phyloP scores from a whole-genome alignment of 2,888 invertebrate genomes.

The Deladenus siricidicola region DNA sequence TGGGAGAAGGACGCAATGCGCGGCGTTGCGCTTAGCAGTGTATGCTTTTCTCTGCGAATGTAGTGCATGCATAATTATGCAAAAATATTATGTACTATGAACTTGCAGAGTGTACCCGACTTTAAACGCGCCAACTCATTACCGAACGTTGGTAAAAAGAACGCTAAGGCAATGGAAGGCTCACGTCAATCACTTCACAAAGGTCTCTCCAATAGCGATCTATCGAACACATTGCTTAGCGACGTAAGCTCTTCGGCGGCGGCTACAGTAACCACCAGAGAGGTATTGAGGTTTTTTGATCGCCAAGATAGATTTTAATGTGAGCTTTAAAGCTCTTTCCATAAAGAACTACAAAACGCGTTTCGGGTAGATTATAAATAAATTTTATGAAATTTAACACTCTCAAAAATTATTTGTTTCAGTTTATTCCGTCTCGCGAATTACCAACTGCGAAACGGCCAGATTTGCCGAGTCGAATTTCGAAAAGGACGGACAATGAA shows the following conservation, averaged over 20 bases:
- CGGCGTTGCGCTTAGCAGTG: slow-evolving; percentile 5
- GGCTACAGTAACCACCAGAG: slow-evolving; percentile 13
- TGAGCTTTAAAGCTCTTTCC: neutral
- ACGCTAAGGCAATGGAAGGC: neutral
- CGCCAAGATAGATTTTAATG: neutral
- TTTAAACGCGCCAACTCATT: slow-evolving; percentile 47
- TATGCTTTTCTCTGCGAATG: neutral
- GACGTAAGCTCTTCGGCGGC: slow-evolving; percentile 6
- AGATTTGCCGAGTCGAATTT: neutral
- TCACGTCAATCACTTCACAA: neutral
- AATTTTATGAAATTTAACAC: too few species aligned
- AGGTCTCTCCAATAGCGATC: slow-evolving; percentile 18
- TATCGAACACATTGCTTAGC: too few species aligned
- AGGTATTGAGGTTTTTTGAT: neutral
- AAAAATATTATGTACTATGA: too few species aligned
- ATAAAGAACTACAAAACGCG: too few species aligned
- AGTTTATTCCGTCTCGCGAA: slow-evolving; percentile 13
- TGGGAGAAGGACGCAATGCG: slow-evolving; percentile 45
- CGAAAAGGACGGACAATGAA: neutral
- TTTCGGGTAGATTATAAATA: neutral
- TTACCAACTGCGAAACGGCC: too few species aligned
- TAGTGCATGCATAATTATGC: too few species aligned
- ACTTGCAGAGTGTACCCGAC: slow-evolving; percentile 22
- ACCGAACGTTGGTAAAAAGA: slow-evolving; percentile 42
- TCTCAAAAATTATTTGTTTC: neutral